Base-by-base conservation (phyloP, 2,113 vertebrate genomes). In the Camelus dromedarius region DNA sequence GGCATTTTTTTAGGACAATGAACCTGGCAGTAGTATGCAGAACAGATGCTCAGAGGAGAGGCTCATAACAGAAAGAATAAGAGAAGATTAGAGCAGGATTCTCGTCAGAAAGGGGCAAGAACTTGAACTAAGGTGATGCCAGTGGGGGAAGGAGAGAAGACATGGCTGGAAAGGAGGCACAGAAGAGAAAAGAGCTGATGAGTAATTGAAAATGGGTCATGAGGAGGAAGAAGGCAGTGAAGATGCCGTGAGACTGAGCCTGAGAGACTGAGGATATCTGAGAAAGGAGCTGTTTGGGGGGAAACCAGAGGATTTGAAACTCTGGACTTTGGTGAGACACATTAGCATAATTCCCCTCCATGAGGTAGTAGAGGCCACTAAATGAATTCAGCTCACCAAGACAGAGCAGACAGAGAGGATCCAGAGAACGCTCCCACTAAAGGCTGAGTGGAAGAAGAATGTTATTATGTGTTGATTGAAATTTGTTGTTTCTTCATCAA, bases 1-100 rank as follows among this genome's bases (percentile, higher is more conserved):
- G 46, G 18, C 20, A 62, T 19, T 72, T 77, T 77, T 96, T 95
- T 70, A 88, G 89, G 83, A 95, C 87, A 93, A 48, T 48, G 72
- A 92, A 35, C 81, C 80, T 91, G 82, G 56, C 50, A 93, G 72
- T 30, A 11, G 42, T 69, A 62, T 48, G n/a, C 54, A 91, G 79
- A 50, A 79, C 75, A 72, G 96, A 75, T 58, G 83, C 83, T 92
- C 64, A 64, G 62, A 92, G 54, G 50, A 93, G 28, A 80, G 60
- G 50, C 56, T 81, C 54, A 19, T 32, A 42, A 48, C n/a, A 85
- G 42, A 72, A 1, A 70, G 50, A 72, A 32, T 28, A 52, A 82
- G 4, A 15, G 32, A 70, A 97, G 58, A 72, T 2, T 0, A 42
- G 14, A 70, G 58, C 4, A 32, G 35, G 38, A 67, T 72, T 66